These are phyloP conservation scores for Lepilemur septentrionalis DNA, from an alignment of 2,797 vertebrate species.

Conservation along the genomic window DNA sequence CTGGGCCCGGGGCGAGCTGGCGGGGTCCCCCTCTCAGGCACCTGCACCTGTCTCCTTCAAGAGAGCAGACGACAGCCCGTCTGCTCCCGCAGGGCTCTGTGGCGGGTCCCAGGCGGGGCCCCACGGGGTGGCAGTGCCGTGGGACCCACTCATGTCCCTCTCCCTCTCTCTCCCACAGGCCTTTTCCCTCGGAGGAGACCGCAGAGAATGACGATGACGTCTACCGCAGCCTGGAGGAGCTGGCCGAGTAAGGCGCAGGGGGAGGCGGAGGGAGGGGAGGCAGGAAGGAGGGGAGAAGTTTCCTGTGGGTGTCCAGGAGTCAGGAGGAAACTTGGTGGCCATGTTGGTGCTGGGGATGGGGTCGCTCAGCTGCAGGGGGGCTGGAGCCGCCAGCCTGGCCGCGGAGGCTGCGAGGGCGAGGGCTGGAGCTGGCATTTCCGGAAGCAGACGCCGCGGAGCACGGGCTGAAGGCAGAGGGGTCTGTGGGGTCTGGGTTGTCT, in stretches of 20 bases:
- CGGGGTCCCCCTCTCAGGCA: not conserved
- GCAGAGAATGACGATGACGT: constrained; percentile 96
- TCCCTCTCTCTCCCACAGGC: constrained; percentile 81
- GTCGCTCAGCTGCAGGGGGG: fast-evolving
- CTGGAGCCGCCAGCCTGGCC: too few species aligned
- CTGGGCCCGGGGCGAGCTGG: not conserved
- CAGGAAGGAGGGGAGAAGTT: not conserved
- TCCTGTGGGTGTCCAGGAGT: not conserved
- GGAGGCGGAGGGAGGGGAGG: fast-evolving
- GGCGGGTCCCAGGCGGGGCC: fast-evolving
- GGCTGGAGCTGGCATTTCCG: fast-evolving
- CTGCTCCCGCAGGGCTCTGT: not conserved
- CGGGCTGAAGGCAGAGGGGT: fast-evolving
- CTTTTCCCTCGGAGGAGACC: constrained; percentile 97
- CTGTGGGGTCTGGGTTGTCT: not conserved
- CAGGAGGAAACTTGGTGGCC: not conserved
- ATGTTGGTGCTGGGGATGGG: fast-evolving
- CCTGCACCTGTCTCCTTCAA: too few species aligned
- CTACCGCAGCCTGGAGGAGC: constrained; percentile 97
- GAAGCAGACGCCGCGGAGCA: fast-evolving
- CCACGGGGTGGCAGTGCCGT: fast-evolving
- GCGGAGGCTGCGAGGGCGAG: fast-evolving
- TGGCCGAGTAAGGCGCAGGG: constrained; percentile 93
- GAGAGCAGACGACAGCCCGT: not conserved
- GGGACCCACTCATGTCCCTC: not conserved